A percentile compares a stretch with the other conserved stretches of the same genome.
These are phyloP conservation scores for Diachrysia chrysitis DNA, from an alignment of 2,888 invertebrate species.

Conservation along the genomic window DNA sequence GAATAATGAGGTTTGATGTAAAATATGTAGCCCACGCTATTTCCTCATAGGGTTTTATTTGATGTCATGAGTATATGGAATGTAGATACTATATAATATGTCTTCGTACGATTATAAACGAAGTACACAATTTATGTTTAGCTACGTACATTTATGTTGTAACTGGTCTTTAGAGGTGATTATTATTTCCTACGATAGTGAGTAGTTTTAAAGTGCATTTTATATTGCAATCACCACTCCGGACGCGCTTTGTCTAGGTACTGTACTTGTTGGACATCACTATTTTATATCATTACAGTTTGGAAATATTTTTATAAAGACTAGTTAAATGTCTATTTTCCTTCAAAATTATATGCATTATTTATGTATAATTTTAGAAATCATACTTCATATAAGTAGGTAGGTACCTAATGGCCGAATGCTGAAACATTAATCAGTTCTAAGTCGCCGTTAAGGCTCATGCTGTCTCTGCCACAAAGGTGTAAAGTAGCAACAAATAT, in stretches of 20 bases:
- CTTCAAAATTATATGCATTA: no score
- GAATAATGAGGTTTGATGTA: constrained; percentile 1
- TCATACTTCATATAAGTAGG: no score
- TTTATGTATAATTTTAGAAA: no score
- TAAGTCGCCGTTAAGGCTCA: no score
- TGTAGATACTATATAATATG: background rate
- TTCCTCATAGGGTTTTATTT: constrained; percentile 17
- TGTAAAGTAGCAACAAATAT: no score
- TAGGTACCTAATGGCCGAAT: no score
- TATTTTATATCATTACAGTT: no score
- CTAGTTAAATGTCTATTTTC: no score
- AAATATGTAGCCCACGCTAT: constrained; percentile 23
- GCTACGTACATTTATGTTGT: background rate
- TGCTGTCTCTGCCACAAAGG: no score
- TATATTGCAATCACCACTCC: background rate
- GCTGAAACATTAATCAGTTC: no score
- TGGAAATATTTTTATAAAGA: background rate
- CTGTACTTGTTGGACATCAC: background rate
- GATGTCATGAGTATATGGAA: constrained; percentile 5
- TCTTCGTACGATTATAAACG: background rate
- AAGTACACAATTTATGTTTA: background rate
- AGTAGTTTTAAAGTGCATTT: constrained; percentile 1
- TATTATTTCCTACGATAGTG: constrained; percentile 6
- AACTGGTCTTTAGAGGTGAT: constrained; percentile 7
- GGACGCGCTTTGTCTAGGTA: background rate